Evolutionary conservation across 2,113 vertebrate species (phyloP).

Genomic region (Ariopsis seemanni): DNA sequence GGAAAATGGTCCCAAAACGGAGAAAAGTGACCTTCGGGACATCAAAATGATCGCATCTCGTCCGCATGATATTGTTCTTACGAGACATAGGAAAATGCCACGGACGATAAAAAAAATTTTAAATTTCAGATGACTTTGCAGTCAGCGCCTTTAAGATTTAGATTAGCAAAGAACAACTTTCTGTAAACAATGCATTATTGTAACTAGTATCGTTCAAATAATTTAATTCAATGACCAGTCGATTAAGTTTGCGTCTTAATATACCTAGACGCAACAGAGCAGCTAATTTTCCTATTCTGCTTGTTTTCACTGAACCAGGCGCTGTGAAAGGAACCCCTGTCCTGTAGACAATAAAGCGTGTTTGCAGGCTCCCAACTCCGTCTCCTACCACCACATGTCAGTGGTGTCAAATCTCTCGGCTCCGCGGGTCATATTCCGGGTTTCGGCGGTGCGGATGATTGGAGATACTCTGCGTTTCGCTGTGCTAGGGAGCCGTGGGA

Average conservation of each 20-base stretch:
- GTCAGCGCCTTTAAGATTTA: not conserved
- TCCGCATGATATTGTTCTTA: no score
- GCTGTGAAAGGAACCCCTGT: conserved; percentile 85
- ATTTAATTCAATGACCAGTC: not conserved
- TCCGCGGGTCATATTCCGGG: conserved; percentile 81
- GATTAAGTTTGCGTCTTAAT: not conserved
- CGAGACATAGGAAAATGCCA: no score
- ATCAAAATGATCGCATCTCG: no score
- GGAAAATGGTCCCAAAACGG: no score
- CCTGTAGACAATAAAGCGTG: conserved; percentile 79
- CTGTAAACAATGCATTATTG: not conserved
- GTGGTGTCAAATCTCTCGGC: conserved; percentile 80
- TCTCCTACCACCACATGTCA: conserved; percentile 85
- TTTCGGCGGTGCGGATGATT: conserved; percentile 74
- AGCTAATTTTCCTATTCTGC: not conserved
- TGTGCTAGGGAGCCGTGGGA: conserved; percentile 66
- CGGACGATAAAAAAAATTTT: no score
- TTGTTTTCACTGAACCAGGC: conserved; percentile 65
- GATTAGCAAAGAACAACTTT: not conserved
- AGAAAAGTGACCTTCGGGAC: no score
- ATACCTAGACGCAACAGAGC: not conserved
- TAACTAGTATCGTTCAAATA: not conserved
- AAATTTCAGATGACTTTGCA: no score
- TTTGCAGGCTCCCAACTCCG: conserved; percentile 76
- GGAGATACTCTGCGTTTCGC: conserved; percentile 82